Conservation (phyloP, 2,113 vertebrate species). For the Neotragus moschatus region DNA sequence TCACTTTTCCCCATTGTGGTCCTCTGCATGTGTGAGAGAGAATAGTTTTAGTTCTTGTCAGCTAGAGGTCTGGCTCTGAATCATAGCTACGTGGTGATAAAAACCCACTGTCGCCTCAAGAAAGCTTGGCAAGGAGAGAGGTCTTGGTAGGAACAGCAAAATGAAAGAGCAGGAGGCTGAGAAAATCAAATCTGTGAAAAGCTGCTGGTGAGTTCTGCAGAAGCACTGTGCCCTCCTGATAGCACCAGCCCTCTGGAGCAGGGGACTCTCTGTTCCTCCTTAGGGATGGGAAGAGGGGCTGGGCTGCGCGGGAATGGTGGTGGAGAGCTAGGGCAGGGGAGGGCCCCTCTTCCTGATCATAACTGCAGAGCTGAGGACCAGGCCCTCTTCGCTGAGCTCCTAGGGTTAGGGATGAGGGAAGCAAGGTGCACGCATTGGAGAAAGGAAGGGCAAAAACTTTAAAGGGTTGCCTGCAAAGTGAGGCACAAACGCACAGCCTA, state of each 20-base stretch:
- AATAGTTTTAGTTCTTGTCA: constrained; percentile 56
- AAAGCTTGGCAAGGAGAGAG: background rate
- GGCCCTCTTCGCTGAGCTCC: background rate
- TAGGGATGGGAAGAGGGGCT: background rate
- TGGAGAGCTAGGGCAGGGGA: background rate
- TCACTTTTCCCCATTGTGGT: constrained; percentile 12
- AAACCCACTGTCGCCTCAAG: constrained; percentile 26
- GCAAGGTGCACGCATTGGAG: background rate
- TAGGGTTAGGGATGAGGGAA: background rate
- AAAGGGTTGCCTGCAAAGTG: background rate
- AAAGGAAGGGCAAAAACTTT: background rate
- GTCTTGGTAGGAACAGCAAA: constrained; percentile 29
- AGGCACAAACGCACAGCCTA: background rate
- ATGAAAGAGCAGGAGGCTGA: background rate
- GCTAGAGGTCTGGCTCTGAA: constrained; percentile 52
- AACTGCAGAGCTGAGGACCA: background rate
- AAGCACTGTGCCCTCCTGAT: background rate
- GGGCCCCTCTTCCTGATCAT: background rate
- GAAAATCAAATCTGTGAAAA: background rate
- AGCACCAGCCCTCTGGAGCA: background rate
- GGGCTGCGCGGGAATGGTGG: background rate
- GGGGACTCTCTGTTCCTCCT: background rate
- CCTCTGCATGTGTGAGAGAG: background rate
- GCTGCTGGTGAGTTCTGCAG: background rate
- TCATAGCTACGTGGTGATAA: constrained; percentile 33